phyloP scores from a whole-genome alignment of 2,797 vertebrate genomes.

The Acropternis orthonyx region DNA sequence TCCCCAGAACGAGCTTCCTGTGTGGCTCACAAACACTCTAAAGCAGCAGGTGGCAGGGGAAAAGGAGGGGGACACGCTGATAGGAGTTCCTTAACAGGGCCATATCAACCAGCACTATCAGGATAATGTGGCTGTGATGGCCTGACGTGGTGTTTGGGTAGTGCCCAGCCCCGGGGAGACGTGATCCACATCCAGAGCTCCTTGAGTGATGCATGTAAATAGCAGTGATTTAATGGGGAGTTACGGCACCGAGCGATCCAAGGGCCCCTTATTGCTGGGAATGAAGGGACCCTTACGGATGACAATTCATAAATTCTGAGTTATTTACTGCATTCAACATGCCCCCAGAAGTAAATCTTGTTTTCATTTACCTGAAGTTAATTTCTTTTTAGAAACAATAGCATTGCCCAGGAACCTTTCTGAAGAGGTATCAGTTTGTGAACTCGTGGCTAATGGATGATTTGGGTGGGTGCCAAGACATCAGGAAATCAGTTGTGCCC shows the following conservation, averaged over 20 bases:
- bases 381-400: constrained; percentile 20
- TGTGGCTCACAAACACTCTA: not conserved
- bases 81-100: not conserved
- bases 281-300: not conserved
- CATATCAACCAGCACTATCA: not conserved
- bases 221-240: not conserved
- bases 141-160: not conserved
- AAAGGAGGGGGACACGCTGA: not conserved
- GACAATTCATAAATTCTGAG: not conserved
- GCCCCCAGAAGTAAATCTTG: constrained; percentile 23
- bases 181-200: not conserved
- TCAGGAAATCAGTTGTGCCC: not conserved
- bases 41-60: not conserved
- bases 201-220: not conserved
- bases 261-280: not conserved
- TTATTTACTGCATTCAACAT: not conserved
- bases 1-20: not conserved
- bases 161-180: rapidly evolving
- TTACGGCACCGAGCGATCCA: not conserved
- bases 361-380: constrained; percentile 32
- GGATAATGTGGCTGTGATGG: not conserved
- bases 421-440: constrained; percentile 6
- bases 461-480: constrained; percentile 34
- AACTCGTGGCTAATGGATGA: not conserved
- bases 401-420: not conserved